Evolutionary conservation across 2,113 vertebrate species (phyloP).

Genomic region (Apistogramma diplotaenia): DNA sequence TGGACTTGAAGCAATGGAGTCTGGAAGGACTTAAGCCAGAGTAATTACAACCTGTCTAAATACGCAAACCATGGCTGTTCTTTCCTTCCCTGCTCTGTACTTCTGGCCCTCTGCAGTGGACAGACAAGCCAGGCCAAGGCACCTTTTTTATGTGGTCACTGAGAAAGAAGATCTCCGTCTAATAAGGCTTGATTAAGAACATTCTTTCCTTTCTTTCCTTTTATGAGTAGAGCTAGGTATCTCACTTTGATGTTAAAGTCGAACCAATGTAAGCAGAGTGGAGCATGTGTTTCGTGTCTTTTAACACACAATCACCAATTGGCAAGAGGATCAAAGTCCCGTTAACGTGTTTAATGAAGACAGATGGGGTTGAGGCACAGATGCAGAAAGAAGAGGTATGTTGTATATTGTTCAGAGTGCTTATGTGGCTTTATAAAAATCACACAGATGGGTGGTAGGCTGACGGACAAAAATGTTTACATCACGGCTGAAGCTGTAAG

Average conservation of each 20-base stretch:
- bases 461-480: slow-evolving; percentile 19
- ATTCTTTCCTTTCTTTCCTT: slow-evolving; percentile 42
- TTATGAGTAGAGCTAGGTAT: slow-evolving; percentile 18
- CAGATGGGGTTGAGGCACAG: slow-evolving; percentile 40
- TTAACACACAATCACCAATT: slow-evolving; percentile 60
- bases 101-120: slow-evolving; percentile 23
- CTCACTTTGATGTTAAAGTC: slow-evolving; percentile 52
- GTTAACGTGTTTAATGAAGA: slow-evolving; percentile 52
- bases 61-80: slow-evolving; percentile 35
- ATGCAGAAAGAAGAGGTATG: slow-evolving; percentile 5
- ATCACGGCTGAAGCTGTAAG: background rate
- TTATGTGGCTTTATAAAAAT: slow-evolving; percentile 30
- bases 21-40: slow-evolving; percentile 66
- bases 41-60: slow-evolving; percentile 70
- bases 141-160: slow-evolving; percentile 54
- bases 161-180: slow-evolving; percentile 40
- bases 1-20: slow-evolving; percentile 32
- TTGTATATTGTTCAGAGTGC: slow-evolving; percentile 20
- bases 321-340: slow-evolving; percentile 57
- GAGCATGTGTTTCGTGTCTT: slow-evolving; percentile 53
- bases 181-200: slow-evolving; percentile 63
- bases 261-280: slow-evolving; percentile 31
- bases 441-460: slow-evolving; percentile 19
- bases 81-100: slow-evolving; percentile 2
- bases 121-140: slow-evolving; percentile 24